Conservation (phyloP, 2,888 invertebrate genomes). For the Hymenopus coronatus region DNA sequence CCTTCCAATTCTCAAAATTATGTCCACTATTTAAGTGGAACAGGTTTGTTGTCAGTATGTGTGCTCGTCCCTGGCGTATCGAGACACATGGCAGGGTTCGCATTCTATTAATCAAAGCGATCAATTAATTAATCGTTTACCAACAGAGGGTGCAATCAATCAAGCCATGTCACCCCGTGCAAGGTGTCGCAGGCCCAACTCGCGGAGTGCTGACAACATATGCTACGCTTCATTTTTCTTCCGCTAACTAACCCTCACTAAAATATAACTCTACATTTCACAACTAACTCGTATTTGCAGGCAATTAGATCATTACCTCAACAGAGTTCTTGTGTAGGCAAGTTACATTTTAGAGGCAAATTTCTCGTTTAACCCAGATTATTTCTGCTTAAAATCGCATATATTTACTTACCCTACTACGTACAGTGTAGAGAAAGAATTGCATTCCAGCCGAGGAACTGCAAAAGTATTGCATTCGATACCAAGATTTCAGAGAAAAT, state of each 20-base stretch:
- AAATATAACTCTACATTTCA: neutral
- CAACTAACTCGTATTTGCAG: too few relatives aligned
- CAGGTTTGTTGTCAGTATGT: neutral
- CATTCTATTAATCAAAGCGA: neutral
- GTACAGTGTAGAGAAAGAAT: too few relatives aligned
- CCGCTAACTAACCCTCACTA: neutral
- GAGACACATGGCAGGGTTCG: neutral
- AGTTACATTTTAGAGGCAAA: too few relatives aligned
- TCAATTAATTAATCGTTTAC: constrained; percentile 17
- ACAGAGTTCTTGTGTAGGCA: too few relatives aligned
- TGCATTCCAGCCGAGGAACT: too few relatives aligned
- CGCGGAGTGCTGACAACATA: neutral
- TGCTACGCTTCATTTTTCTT: neutral
- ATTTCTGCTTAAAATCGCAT: too few relatives aligned
- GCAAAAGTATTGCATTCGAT: too few relatives aligned
- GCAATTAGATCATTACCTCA: too few relatives aligned
- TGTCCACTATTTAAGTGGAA: neutral
- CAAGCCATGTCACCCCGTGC: neutral
- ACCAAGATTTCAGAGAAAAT: too few relatives aligned
- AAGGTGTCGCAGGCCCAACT: neutral
- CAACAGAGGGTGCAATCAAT: constrained; percentile 2
- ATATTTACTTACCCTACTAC: too few relatives aligned
- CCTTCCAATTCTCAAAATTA: neutral
- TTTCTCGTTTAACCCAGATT: too few relatives aligned
- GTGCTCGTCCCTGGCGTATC: neutral